These are phyloP conservation scores for Tragelaphus scriptus DNA, from an alignment of 2,113 vertebrate genomes.

Conservation along the genomic window DNA sequence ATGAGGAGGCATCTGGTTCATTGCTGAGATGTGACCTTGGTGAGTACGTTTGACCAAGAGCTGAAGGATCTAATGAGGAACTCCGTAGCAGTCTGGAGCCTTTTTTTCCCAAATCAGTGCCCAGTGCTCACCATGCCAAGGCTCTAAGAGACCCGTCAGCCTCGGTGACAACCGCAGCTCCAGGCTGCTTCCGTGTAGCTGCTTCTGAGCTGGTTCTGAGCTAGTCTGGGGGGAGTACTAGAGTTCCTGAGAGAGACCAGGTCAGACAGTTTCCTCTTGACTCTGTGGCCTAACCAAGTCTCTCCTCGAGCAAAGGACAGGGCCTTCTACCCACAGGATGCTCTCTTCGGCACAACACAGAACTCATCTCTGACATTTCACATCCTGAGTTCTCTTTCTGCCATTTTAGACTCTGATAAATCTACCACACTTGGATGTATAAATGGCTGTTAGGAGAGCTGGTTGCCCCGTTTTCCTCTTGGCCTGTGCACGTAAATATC, in stretches of 20 bases:
- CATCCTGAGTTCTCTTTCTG: conserved; percentile 21
- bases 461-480: conserved; percentile 20
- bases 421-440: background rate
- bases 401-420: background rate
- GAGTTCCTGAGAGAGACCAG: background rate
- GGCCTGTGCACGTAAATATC: conserved; percentile 44
- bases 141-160: background rate
- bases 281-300: background rate
- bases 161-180: background rate
- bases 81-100: background rate
- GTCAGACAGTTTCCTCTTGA: background rate
- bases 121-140: background rate
- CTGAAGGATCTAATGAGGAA: background rate
- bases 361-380: background rate
- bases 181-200: background rate
- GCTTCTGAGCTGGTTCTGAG: background rate
- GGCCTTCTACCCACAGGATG: background rate
- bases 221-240: background rate
- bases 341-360: background rate
- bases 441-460: conserved; percentile 23
- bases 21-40: background rate
- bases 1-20: background rate
- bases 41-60: background rate
- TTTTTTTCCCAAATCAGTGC: background rate
- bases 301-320: background rate